phyloP scores from a whole-genome alignment of 2,113 vertebrate species.

The Micronisus gabar region DNA sequence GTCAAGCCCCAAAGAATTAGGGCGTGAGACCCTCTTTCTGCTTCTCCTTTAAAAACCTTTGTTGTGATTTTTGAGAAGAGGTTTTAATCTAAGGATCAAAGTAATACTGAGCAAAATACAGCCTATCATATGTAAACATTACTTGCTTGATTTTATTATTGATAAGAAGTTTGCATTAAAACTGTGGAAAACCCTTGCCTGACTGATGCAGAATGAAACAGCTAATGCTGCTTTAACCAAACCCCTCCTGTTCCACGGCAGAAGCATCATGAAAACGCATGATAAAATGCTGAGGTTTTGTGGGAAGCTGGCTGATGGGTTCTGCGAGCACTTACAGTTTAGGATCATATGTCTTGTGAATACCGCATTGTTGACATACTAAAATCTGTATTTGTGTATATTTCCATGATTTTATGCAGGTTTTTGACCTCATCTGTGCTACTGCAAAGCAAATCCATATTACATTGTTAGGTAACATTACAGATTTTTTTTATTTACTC shows the following conservation, averaged over 20 bases:
- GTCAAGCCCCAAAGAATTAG: background rate
- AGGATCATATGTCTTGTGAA: background rate
- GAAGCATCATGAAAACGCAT: background rate
- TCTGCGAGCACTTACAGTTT: background rate
- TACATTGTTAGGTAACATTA: background rate
- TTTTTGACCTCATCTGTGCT: background rate
- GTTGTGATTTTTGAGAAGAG: background rate
- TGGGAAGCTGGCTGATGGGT: background rate
- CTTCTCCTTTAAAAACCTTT: background rate
- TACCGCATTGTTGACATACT: background rate
- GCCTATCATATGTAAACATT: background rate
- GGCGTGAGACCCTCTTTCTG: background rate
- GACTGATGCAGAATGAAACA: background rate
- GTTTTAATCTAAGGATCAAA: background rate
- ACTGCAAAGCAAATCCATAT: background rate
- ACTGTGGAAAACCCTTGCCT: background rate
- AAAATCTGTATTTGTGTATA: background rate
- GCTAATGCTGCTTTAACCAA: background rate
- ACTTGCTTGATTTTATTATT: background rate
- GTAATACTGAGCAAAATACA: background rate
- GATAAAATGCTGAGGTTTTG: background rate
- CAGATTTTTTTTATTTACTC: background rate
- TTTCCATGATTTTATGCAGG: background rate
- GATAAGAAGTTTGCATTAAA: background rate
- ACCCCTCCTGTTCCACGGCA: background rate